Evolutionary conservation across 2,888 invertebrate species (phyloP), one percentile per base, ranked within the genome.

Genomic region (Hartigia nigra): DNA sequence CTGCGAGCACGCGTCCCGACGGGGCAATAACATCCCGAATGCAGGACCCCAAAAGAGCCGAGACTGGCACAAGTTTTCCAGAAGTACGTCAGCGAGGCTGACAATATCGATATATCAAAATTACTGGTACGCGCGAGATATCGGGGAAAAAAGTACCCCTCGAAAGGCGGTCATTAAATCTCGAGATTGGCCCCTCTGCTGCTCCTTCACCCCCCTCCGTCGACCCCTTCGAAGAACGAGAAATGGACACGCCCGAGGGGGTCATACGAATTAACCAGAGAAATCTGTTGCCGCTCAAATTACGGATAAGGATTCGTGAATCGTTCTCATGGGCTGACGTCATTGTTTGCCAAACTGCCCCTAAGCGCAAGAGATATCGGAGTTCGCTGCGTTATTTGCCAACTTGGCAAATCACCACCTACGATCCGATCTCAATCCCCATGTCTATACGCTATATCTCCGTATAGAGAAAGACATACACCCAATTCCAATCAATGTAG

Each of bases 21-120:
- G 83, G 83, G 75, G 82, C 80, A 84, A 84, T 86, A 84, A 84
- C 83, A 86, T 85, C 83, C 85, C 82, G 81, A 84, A 86, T 86
- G 84, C 82, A 79, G 84, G 82, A 82, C 80, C 80, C 23, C 79
- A 70, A 79, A 80, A 78, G 76, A 76, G 70, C 72, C 55, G 74
- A 76, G 74, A 76, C 55, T 74, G 77, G 78, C 76, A 12, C n/a
- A 37, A 37, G 70, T 70, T 39, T 78, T 35, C 74, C 39, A 75
- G 79, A 70, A 70, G 75, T 75, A 76, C 79, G 80, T 78, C 79
- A 35, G 70, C 39, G 75, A 77, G 76, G 74, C 72, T 77, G 77
- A 77, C 77, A 55, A 77, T 81, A 78, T 78, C 87, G 84, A 89
- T 88, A 86, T 85, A 88, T 89, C 89, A 88, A 88, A 90, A 90